A percentile compares a stretch with the other conserved stretches of the same genome.
phyloP scores from a whole-genome alignment of 2,888 invertebrate species.

The Zele albiditarsus region DNA sequence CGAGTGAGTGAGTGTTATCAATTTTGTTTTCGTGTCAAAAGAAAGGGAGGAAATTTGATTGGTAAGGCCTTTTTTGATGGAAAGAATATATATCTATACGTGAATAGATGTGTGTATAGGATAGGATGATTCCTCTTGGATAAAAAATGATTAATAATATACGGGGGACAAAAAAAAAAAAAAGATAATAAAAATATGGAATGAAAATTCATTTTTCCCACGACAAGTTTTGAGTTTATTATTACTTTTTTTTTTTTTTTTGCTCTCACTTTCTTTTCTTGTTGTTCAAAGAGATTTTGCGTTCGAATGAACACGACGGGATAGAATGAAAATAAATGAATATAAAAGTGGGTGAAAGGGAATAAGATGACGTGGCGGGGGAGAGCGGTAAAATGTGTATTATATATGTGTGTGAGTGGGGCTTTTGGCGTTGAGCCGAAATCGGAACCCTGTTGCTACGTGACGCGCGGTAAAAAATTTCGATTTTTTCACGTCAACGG shows the following conservation, averaged over 20 bases:
- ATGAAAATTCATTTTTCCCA: neutral
- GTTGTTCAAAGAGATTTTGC: too few species aligned
- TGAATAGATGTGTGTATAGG: neutral
- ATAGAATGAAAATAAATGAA: neutral
- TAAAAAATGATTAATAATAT: constrained; percentile 12
- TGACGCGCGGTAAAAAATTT: constrained; percentile 14
- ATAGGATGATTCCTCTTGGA: constrained; percentile 14
- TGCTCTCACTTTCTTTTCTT: neutral
- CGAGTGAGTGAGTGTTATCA: neutral
- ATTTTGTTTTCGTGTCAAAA: neutral
- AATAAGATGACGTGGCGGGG: neutral
- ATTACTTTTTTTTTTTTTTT: neutral
- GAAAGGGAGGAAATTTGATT: constrained; percentile 29
- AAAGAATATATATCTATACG: neutral
- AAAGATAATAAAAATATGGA: neutral
- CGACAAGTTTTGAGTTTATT: neutral
- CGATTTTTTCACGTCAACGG: constrained; percentile 10
- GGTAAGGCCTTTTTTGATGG: constrained; percentile 26
- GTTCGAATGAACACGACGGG: neutral
- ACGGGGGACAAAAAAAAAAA: neutral
- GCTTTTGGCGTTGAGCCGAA: constrained; percentile 16
- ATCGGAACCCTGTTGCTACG: constrained; percentile 41
- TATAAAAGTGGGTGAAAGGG: neutral
- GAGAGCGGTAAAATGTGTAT: neutral
- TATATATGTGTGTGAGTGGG: neutral